Conservation (phyloP, 2,113 vertebrate species). For the Otolemur garnettii region DNA sequence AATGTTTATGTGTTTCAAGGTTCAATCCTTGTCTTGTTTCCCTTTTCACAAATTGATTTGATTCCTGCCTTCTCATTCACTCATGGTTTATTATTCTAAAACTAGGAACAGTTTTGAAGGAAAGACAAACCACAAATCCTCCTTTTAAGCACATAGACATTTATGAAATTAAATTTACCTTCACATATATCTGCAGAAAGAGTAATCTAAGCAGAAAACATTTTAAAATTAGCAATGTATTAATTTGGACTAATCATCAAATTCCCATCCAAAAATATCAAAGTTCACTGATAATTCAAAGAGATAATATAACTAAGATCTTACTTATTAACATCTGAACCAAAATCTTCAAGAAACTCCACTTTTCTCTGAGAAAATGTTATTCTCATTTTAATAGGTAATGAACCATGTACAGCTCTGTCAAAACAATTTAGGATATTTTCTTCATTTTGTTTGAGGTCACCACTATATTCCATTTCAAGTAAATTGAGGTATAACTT, state of each 20-base stretch:
- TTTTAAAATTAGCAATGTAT: conserved; percentile 29
- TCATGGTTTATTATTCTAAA: conserved; percentile 6
- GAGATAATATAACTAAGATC: conserved; percentile 77
- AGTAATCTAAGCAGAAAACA: background rate
- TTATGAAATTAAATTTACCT: conserved; percentile 38
- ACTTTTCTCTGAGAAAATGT: conserved; percentile 98
- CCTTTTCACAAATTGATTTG: background rate
- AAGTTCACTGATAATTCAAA: conserved; percentile 48
- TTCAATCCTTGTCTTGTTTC: conserved; percentile 22
- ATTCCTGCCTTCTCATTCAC: background rate
- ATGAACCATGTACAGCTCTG: conserved; percentile 91
- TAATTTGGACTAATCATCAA: conserved; percentile 48
- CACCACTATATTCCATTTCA: conserved; percentile 96
- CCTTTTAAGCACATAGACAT: background rate
- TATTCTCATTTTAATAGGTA: conserved; percentile 94
- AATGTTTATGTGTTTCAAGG: background rate
- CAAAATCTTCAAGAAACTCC: conserved; percentile 99
- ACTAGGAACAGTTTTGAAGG: conserved; percentile 26
- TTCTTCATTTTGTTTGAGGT: conserved; percentile 95
- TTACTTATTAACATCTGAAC: conserved; percentile 96
- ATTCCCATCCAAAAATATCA: conserved; percentile 56
- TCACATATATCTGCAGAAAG: conserved; percentile 26
- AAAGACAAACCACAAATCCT: background rate
- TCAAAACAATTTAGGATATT: conserved; percentile 97
- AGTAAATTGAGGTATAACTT: conserved; percentile 98